These are phyloP conservation scores for Himalopsyche tibetana DNA, from an alignment of 2,888 invertebrate genomes.

Conservation along the genomic window DNA sequence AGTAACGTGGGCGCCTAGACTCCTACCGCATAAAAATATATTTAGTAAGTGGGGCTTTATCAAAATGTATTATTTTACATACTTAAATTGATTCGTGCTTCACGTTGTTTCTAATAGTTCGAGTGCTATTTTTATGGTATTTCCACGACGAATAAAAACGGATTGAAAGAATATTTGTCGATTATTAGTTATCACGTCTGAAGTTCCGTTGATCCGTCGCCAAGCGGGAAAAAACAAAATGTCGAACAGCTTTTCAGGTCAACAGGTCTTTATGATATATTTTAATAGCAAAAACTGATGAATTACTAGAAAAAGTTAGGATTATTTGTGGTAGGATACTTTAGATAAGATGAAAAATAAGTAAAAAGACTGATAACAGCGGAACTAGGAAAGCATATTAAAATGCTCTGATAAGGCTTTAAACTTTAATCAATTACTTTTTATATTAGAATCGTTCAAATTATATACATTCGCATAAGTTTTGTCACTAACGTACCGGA, in stretches of 20 bases:
- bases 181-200: slow-evolving; percentile 31
- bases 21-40: not conserved
- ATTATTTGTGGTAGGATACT: not conserved
- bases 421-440: no score
- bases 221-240: slow-evolving; percentile 27
- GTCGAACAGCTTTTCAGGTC: not conserved
- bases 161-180: not conserved
- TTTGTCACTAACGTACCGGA: no score
- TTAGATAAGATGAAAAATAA: not conserved
- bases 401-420: no score
- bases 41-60: slow-evolving; percentile 6
- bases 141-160: slow-evolving; percentile 1
- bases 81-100: slow-evolving; percentile 4
- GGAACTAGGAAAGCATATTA: no score
- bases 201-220: slow-evolving; percentile 35
- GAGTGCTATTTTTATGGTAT: not conserved
- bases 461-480: no score
- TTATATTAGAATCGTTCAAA: no score
- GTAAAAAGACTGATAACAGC: no score
- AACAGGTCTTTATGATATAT: not conserved
- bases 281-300: not conserved
- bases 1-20: no score
- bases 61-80: slow-evolving; percentile 8
- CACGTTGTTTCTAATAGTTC: slow-evolving; percentile 6
- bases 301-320: not conserved